These are phyloP conservation scores for Melipona beecheii DNA, from an alignment of 2,888 invertebrate species.

Conservation along the genomic window DNA sequence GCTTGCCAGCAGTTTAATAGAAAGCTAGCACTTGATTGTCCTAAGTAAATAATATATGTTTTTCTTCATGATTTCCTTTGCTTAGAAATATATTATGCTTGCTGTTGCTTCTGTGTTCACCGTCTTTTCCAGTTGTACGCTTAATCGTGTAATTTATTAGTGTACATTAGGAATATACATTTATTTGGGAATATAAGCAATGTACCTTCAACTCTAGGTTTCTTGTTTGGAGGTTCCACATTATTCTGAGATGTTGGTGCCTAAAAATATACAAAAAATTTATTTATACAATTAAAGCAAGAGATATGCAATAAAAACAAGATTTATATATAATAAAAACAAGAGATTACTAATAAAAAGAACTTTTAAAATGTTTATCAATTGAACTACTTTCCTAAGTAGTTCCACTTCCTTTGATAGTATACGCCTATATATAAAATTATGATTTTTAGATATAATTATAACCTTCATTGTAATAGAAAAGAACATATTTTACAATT, in stretches of 20 bases:
- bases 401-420: not conserved
- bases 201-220: conserved; percentile 81
- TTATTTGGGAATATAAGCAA: conserved; percentile 77
- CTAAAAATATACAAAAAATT: conserved; percentile 68
- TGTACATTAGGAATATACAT: conserved; percentile 62
- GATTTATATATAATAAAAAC: not conserved
- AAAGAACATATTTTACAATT: not conserved
- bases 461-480: not conserved
- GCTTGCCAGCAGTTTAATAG: conserved; percentile 70
- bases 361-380: not conserved
- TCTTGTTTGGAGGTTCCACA: conserved; percentile 79
- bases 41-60: conserved; percentile 68
- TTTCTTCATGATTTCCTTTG: conserved; percentile 66
- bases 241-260: conserved; percentile 76
- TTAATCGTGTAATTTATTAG: conserved; percentile 67
- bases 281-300: not conserved
- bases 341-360: not conserved
- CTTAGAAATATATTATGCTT: conserved; percentile 68
- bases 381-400: not conserved
- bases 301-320: not conserved
- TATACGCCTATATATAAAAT: not conserved
- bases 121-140: conserved; percentile 70
- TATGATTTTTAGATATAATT: not conserved
- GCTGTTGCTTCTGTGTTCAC: conserved; percentile 68
- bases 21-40: conserved; percentile 72